Evolutionary conservation across 64 coral and sea anemone genomes (phyloP).

Genomic region (Hydrozoanthus tunicans): DNA sequence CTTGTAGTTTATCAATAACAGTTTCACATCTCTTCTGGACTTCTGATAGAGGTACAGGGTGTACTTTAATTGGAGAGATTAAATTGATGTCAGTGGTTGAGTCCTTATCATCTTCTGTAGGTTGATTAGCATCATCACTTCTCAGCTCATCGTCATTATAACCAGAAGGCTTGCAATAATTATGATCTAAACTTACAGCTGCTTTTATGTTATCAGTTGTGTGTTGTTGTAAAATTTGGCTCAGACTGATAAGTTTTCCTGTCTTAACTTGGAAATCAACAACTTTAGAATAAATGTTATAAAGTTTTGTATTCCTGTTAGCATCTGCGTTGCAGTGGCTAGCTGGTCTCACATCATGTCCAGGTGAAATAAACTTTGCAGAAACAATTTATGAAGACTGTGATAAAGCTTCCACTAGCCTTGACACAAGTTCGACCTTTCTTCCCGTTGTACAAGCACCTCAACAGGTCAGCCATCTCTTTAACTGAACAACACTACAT

Average conservation of each 20-base stretch:
- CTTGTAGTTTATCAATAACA: conserved; percentile 37
- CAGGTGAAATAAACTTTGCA: conserved; percentile 19
- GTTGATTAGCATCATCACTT: conserved; percentile 17
- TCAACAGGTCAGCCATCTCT: conserved; percentile 34
- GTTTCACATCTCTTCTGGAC: neutral
- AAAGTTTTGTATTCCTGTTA: conserved; percentile 34
- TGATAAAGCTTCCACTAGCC: neutral
- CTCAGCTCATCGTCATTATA: conserved; percentile 10
- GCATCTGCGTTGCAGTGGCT: conserved; percentile 7
- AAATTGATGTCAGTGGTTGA: conserved; percentile 29
- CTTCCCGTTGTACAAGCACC: conserved; percentile 46
- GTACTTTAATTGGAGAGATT: conserved; percentile 38
- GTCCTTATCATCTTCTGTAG: conserved; percentile 11
- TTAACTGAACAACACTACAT: neutral
- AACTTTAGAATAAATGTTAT: conserved; percentile 32
- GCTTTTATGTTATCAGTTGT: conserved; percentile 38
- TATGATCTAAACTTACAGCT: conserved; percentile 23
- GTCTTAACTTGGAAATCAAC: conserved; percentile 30
- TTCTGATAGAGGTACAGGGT: conserved; percentile 24
- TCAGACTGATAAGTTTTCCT: conserved; percentile 21
- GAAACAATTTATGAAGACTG: neutral
- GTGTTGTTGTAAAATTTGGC: conserved; percentile 39
- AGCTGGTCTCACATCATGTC: conserved; percentile 32
- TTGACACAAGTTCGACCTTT: conserved; percentile 36
- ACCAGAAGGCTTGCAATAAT: conserved; percentile 27